These are phyloP conservation scores for Cololabis saira DNA, from an alignment of 2,113 vertebrate genomes.

Conservation along the genomic window DNA sequence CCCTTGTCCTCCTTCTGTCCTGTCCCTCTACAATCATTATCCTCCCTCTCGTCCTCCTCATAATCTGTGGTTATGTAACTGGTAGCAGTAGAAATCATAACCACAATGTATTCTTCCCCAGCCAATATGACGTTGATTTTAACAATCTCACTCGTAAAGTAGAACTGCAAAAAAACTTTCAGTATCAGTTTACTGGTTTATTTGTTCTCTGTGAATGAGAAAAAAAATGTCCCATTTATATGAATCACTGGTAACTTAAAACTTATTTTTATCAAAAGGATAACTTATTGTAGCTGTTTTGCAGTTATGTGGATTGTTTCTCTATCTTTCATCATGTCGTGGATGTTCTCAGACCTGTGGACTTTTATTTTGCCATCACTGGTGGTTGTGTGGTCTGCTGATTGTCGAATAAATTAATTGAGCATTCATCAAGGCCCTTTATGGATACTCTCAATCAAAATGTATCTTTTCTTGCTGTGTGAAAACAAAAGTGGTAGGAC, in stretches of 20 bases:
- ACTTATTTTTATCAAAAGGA: not conserved
- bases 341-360: constrained; percentile 11
- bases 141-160: not conserved
- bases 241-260: constrained; percentile 7
- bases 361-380: constrained; percentile 40
- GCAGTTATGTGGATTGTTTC: constrained; percentile 1
- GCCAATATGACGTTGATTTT: constrained; percentile 18
- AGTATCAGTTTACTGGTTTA: not conserved
- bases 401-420: not conserved
- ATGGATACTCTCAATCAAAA: not conserved
- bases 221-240: constrained; percentile 6
- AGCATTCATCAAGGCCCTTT: not conserved
- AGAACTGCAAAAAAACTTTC: not conserved
- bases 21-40: constrained; percentile 18
- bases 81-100: constrained; percentile 29
- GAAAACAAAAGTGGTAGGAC: not conserved
- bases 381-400: not conserved
- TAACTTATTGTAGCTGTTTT: not conserved
- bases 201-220: not conserved
- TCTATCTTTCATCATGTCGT: constrained; percentile 1
- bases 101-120: not conserved
- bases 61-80: constrained; percentile 65
- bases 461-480: not conserved
- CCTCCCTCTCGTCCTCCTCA: constrained; percentile 8
- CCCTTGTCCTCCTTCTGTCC: constrained; percentile 43